phyloP scores from a whole-genome alignment of 2,888 invertebrate genomes.

The Neoascia interrupta region DNA sequence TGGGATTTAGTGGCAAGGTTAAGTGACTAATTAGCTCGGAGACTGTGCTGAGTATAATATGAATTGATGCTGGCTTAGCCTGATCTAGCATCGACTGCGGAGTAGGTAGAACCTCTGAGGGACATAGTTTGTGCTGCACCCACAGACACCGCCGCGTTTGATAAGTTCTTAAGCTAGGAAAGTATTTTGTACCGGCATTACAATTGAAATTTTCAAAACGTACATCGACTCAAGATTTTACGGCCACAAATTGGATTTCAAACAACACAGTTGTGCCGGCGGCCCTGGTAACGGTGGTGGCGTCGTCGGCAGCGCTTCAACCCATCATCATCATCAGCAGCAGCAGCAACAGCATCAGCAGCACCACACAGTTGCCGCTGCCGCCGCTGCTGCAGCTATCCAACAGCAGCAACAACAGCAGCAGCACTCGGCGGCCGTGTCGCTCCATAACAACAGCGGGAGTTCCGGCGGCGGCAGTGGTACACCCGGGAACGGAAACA shows the following conservation, averaged over 20 bases:
- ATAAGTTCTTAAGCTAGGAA: background rate
- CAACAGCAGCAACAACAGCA: conserved; percentile 81
- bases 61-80: too few species aligned
- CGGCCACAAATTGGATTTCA: conserved; percentile 92
- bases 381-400: conserved; percentile 70
- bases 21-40: too few species aligned
- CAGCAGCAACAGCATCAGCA: conserved; percentile 72
- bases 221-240: conserved; percentile 79
- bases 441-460: conserved; percentile 48
- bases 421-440: conserved; percentile 55
- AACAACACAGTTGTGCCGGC: conserved; percentile 88
- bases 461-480: conserved; percentile 66
- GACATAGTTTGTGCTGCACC: background rate
- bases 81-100: too few species aligned
- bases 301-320: conserved; percentile 79
- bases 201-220: conserved; percentile 79
- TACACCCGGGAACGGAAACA: conserved; percentile 61
- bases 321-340: conserved; percentile 69
- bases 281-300: conserved; percentile 83
- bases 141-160: too few species aligned
- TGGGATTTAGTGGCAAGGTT: conserved; percentile 5
- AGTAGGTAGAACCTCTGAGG: background rate
- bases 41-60: too few species aligned
- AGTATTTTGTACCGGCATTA: conserved; percentile 70
- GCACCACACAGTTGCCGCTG: conserved; percentile 42